Base-by-base conservation (phyloP, 2,888 invertebrate species). In the Rotaria socialis region DNA sequence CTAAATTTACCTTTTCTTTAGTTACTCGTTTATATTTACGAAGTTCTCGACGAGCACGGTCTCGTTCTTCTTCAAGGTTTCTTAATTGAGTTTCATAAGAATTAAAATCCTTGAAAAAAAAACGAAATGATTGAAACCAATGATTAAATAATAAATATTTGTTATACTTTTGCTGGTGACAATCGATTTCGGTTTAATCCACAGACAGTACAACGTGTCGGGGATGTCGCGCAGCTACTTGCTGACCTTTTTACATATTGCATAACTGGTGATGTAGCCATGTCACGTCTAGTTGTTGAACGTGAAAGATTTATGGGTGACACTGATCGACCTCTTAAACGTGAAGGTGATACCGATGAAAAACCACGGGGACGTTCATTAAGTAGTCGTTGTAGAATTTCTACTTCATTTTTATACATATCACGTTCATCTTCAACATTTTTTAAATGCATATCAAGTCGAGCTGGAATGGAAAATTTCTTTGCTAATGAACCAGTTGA, bases 381-480 rank as follows among this genome's bases (percentile, higher is more conserved):
- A n/a, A 90, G 87, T 88, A 90, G 88, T 86, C 89, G 88, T 88
- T 90, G 89, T 85, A 90, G 88, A 11, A 89, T 89, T 85, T 90
- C 89, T 0, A 90, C 89, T 88, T 91, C 91, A 47, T 89, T 89
- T 86, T 90, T 89, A 89, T 90, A 91, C 88, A 91, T 91, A 88
- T 91, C 90, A 10, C 91, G 87, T 88, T 91, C 91, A 50, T 90
- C 90, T 88, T 91, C 91, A 11, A 91, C 87, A 56, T 89, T 89
- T 85, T 89, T 89, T 47, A 91, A 89, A 87, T 90, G 90, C n/a
- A 89, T 88, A 85, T 91, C 91, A 84, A 91, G 86, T 86, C 89
- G 90, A 87, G 89, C 89, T 47, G 90, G 89, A 4, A 88, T 85
- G 52, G 89, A 89, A 52, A 84, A 35, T 24, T 85, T 85, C 60